Evolutionary conservation across 2,888 invertebrate species (phyloP).

Genomic region (Drosophila nigricruria): DNA sequence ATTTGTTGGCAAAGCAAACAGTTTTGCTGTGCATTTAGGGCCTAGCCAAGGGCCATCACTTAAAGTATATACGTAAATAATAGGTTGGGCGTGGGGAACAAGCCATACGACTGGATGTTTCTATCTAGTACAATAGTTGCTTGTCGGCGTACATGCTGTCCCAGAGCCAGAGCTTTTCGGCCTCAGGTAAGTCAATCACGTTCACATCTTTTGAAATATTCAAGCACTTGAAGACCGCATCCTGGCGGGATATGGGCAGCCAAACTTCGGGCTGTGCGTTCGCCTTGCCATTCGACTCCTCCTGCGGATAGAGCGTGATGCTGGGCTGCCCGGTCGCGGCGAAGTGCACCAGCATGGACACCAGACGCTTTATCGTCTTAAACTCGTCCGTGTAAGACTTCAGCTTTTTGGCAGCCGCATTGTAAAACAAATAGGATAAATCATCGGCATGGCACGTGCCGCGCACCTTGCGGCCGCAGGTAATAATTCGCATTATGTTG

Average conservation of each 20-base stretch:
- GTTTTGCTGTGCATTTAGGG: conserved; percentile 63
- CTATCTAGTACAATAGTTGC: conserved; percentile 60
- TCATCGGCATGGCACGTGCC: conserved; percentile 85
- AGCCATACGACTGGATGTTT: not conserved
- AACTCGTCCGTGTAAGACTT: conserved; percentile 82
- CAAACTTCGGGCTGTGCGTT: conserved; percentile 52
- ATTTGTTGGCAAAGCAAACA: conserved; percentile 53
- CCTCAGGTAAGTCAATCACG: conserved; percentile 84
- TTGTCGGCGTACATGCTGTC: conserved; percentile 81
- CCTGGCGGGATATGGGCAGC: conserved; percentile 73
- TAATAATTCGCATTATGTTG: conserved; percentile 83
- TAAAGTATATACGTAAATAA: conserved; percentile 32
- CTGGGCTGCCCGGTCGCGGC: conserved; percentile 83
- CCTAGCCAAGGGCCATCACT: conserved; percentile 50
- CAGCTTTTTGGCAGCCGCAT: conserved; percentile 82
- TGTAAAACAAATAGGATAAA: conserved; percentile 84
- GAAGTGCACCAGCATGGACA: conserved; percentile 82
- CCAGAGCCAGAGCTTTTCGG: conserved; percentile 83
- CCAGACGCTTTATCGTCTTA: conserved; percentile 83
- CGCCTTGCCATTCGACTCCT: conserved; percentile 31
- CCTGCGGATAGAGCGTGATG: conserved; percentile 58
- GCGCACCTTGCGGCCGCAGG: conserved; percentile 83
- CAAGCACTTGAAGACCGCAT: conserved; percentile 81
- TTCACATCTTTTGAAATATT: conserved; percentile 84
- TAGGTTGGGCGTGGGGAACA: not conserved